Evolutionary conservation across 2,797 vertebrate species (phyloP).

Genomic region (Onychomys leucogaster): DNA sequence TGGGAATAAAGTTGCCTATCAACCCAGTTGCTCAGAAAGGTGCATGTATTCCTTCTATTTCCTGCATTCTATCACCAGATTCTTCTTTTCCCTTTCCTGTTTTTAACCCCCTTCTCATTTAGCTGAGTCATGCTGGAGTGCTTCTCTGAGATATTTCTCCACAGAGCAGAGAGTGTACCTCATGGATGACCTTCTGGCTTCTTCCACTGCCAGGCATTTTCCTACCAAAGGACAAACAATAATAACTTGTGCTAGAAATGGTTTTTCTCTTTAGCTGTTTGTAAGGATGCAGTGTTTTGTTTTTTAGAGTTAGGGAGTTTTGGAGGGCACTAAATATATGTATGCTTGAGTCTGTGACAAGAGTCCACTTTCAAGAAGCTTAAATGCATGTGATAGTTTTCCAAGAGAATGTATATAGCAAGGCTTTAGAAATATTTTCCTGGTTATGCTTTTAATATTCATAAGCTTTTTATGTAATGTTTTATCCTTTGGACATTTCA

Average conservation of each 20-base stretch:
- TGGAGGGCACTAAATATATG: too few relatives aligned
- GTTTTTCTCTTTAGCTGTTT: not conserved
- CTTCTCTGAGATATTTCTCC: not conserved
- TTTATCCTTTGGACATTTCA: not conserved
- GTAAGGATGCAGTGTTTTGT: not conserved
- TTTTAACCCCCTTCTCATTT: constrained; percentile 28
- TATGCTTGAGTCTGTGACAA: not conserved
- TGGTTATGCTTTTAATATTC: not conserved
- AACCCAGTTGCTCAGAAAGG: not conserved
- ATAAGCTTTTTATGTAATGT: not conserved
- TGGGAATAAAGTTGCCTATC: not conserved
- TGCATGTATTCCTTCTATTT: not conserved
- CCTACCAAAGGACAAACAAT: not conserved
- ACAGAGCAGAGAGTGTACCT: not conserved
- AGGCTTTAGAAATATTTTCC: not conserved
- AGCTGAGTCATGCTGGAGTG: not conserved
- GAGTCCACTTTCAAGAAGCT: not conserved
- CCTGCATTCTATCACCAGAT: not conserved
- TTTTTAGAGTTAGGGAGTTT: not conserved
- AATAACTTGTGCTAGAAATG: not conserved
- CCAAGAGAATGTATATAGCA: not conserved
- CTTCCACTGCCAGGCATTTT: not conserved
- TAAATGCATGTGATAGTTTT: not conserved
- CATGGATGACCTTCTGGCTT: not conserved
- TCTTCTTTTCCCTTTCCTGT: not conserved